Evolutionary conservation across 2,888 invertebrate species (phyloP).

Genomic region (Drosophila demipolita): DNA sequence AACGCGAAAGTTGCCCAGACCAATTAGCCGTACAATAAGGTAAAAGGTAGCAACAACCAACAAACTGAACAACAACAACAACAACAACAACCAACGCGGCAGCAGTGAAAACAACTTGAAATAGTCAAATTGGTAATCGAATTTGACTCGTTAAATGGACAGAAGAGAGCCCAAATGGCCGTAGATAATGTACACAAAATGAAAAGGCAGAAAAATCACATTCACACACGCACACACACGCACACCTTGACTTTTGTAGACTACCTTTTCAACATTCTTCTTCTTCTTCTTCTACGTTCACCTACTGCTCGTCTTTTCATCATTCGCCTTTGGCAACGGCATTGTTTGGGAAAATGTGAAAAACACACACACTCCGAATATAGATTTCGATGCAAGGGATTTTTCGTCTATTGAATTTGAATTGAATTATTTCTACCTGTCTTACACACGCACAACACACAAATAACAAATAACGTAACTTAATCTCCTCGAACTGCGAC

Average conservation of each 20-base stretch:
- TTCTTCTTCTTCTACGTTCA: constrained; percentile 16
- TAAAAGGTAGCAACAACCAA: constrained; percentile 34
- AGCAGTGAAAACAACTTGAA: constrained; percentile 67
- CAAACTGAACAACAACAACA: constrained; percentile 14
- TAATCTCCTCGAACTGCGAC: constrained; percentile 35
- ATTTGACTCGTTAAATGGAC: constrained; percentile 34
- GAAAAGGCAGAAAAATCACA: constrained; percentile 48
- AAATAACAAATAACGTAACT: constrained; percentile 17
- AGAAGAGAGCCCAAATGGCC: constrained; percentile 9
- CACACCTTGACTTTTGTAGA: background rate
- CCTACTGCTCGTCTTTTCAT: constrained; percentile 22
- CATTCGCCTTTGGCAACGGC: constrained; percentile 31
- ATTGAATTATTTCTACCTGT: constrained; percentile 59
- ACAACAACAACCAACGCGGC: constrained; percentile 23
- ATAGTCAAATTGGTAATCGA: constrained; percentile 77
- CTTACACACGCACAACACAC: constrained; percentile 15
- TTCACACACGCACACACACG: background rate
- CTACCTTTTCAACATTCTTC: constrained; percentile 2
- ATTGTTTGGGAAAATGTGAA: constrained; percentile 54
- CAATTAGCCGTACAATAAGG: constrained; percentile 55
- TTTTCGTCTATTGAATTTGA: constrained; percentile 34
- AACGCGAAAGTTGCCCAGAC: constrained; percentile 30
- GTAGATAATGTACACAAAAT: constrained; percentile 27
- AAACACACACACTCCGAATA: constrained; percentile 53
- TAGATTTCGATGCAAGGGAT: constrained; percentile 14